Percentiles rank a stretch among this genome's conserved stretches.
phyloP scores from a whole-genome alignment of 2,797 vertebrate genomes.

The Sylvilagus floridanus region DNA sequence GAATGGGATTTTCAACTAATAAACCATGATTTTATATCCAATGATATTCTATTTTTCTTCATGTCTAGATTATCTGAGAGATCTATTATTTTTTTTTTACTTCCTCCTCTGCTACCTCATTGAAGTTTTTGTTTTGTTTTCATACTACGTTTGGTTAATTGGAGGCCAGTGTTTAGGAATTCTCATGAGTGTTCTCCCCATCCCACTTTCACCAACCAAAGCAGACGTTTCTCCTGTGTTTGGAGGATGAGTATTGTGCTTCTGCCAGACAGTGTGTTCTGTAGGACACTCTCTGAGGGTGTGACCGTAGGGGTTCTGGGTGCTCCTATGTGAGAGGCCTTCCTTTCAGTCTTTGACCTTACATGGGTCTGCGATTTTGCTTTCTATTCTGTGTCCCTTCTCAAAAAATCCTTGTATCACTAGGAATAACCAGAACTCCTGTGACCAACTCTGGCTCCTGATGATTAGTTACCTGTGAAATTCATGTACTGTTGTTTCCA shows the following conservation, averaged over 20 bases:
- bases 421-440: too few species aligned
- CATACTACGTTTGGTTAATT: not conserved
- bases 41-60: not conserved
- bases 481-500: not conserved
- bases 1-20: not conserved
- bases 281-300: not conserved
- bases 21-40: not conserved
- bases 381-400: not conserved
- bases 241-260: not conserved
- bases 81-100: not conserved
- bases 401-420: not conserved
- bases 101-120: not conserved
- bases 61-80: not conserved
- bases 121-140: not conserved
- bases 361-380: too few species aligned
- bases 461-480: not conserved
- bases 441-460: not conserved
- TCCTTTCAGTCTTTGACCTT: not conserved
- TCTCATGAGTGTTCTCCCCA: not conserved
- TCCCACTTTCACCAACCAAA: not conserved
- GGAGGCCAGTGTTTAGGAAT: not conserved
- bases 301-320: not conserved
- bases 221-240: not conserved
- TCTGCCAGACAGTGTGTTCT: not conserved
- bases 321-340: not conserved